A percentile compares a stretch with the other conserved stretches of the same genome.
Evolutionary conservation across 2,797 vertebrate genomes (phyloP).

Genomic region (Oreochromis grahami): DNA sequence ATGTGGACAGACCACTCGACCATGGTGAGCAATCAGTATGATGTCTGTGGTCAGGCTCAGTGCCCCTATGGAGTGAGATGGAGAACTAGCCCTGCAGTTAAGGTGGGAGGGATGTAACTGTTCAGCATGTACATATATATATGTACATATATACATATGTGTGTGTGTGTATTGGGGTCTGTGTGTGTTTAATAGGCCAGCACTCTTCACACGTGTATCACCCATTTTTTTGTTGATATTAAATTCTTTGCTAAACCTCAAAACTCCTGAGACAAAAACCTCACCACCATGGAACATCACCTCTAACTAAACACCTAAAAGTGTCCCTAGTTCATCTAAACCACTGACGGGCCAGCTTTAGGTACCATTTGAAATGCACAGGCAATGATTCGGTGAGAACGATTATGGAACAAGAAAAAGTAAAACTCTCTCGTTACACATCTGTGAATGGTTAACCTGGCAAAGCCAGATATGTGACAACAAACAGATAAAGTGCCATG

Average conservation of each 20-base stretch:
- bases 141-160: rapidly evolving
- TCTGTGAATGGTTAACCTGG: slow-evolving; percentile 38
- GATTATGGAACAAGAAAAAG: slow-evolving; percentile 1
- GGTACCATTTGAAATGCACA: not conserved
- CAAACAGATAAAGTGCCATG: slow-evolving; percentile 42
- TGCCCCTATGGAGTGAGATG: slow-evolving; percentile 57
- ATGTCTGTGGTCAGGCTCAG: slow-evolving; percentile 74
- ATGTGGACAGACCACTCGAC: slow-evolving; percentile 67
- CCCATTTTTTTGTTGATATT: slow-evolving; percentile 29
- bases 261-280: slow-evolving; percentile 37
- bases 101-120: slow-evolving; percentile 45
- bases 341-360: not conserved
- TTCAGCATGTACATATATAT: not conserved
- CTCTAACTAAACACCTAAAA: slow-evolving; percentile 1
- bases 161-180: not conserved
- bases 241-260: slow-evolving; percentile 48
- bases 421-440: slow-evolving; percentile 8
- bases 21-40: slow-evolving; percentile 71
- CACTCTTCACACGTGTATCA: not conserved
- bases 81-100: slow-evolving; percentile 47
- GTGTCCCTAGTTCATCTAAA: not conserved
- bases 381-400: not conserved
- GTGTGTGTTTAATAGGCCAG: slow-evolving; percentile 7
- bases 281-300: slow-evolving; percentile 19
- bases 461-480: slow-evolving; percentile 17